These are phyloP conservation scores for Bothrops jararaca DNA, from an alignment of 2,113 vertebrate species.

Conservation along the genomic window DNA sequence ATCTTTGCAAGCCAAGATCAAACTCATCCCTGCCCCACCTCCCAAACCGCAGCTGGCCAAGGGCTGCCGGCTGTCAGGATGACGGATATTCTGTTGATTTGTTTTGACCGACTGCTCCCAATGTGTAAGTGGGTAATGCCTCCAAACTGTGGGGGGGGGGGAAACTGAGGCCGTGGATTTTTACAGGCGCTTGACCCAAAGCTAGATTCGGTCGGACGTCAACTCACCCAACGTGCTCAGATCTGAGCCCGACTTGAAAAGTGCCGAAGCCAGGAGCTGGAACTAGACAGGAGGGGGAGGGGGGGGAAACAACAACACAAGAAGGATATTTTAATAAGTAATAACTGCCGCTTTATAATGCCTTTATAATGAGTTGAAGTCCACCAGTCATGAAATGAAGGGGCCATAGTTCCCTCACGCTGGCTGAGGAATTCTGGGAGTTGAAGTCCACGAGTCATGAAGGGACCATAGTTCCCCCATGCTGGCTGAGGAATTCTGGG, in stretches of 20 bases:
- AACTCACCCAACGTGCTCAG: slow-evolving; percentile 94
- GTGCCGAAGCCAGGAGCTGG: slow-evolving; percentile 93
- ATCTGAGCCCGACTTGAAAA: slow-evolving; percentile 95
- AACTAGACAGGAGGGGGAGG: slow-evolving; percentile 81
- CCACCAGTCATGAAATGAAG: too few relatives aligned
- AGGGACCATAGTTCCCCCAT: too few relatives aligned
- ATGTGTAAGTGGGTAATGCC: slow-evolving; percentile 38
- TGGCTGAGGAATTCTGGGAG: too few relatives aligned
- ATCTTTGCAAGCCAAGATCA: slow-evolving; percentile 49
- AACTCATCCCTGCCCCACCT: not conserved
- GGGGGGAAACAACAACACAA: slow-evolving; percentile 24
- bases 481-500: too few relatives aligned
- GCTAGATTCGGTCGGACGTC: slow-evolving; percentile 2
- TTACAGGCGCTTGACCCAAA: not conserved
- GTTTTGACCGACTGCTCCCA: slow-evolving; percentile 50
- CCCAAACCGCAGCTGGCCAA: not conserved
- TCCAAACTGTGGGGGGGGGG: not conserved
- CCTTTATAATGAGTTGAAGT: too few relatives aligned
- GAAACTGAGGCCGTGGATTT: not conserved
- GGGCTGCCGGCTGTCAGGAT: slow-evolving; percentile 53
- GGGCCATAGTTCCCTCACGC: too few relatives aligned
- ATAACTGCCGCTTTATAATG: too few relatives aligned
- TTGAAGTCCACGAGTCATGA: too few relatives aligned
- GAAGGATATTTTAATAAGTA: slow-evolving; percentile 18
- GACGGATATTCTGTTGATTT: slow-evolving; percentile 44